A percentile compares a stretch with the other conserved stretches of the same genome.
Conservation (phyloP, 2,113 vertebrate species). For the rabbit (Oryctolagus cuniculus) region DNA sequence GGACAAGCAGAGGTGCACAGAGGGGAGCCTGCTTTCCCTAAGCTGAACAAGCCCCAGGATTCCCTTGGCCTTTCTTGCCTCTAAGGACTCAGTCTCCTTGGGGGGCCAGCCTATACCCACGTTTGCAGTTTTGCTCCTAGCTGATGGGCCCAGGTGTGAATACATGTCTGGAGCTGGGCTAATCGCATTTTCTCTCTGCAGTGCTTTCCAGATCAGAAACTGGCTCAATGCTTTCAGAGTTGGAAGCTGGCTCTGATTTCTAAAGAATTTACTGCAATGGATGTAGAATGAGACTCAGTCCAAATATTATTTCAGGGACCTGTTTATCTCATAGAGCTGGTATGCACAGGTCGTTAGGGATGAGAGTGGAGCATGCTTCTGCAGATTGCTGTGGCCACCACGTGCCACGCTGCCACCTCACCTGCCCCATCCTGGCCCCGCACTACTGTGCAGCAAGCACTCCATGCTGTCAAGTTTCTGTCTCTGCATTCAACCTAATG, state of each 20-base stretch:
- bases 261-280: neutral
- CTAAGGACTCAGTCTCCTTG: neutral
- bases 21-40: neutral
- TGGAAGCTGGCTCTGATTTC: neutral
- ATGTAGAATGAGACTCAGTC: neutral
- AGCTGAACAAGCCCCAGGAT: neutral
- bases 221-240: neutral
- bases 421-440: neutral
- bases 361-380: neutral
- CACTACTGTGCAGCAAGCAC: no score
- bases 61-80: neutral
- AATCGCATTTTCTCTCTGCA: neutral
- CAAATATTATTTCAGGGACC: neutral
- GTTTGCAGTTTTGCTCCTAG: neutral
- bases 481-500: neutral
- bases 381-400: neutral
- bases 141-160: neutral
- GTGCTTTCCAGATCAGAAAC: neutral
- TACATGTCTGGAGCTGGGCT: neutral
- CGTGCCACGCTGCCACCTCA: neutral
- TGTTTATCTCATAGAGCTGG: neutral
- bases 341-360: neutral
- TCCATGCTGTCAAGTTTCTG: neutral
- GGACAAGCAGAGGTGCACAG: neutral
- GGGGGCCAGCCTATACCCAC: neutral